Base-by-base conservation (phyloP, 2,888 invertebrate species). In the Lysandra bellargus region DNA sequence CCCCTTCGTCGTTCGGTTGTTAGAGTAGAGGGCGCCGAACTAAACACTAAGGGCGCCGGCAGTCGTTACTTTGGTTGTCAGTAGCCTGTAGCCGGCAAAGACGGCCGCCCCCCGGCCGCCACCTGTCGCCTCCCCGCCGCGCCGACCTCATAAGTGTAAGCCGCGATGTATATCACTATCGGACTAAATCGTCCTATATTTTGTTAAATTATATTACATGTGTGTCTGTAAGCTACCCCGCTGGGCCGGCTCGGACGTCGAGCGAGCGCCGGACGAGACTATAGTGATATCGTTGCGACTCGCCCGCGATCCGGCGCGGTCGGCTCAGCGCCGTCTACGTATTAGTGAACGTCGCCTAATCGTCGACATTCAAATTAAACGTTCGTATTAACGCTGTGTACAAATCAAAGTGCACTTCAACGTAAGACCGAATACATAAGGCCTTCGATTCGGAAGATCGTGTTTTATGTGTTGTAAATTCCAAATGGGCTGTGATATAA, bases 401-500 rank as follows among this genome's bases (percentile, higher is more conserved):
- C 94, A 94, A 94, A 94, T 91, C 85, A 90, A 94, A 94, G 94
- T 94, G 94, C 94, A 94, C 94, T 94, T 94, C 93, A 90, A 88
- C 88, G 88, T 88, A 86, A 88, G 88, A 90, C 89, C 88, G 88
- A 85, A 87, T 88, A 90, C 88, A 89, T 91, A 91, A 82, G 89
- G 91, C 91, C 92, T 92, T 92, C 89, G 89, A 91, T 93, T 88
- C 90, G 84, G 91, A 92, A 92, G 90, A 91, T 88, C 89, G 88
- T 90, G 89, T 91, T 93, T 91, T 91, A 92, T 93, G 90, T 93
- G 93, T 94, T 93, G 91, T 94, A 96, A 96, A 96, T 96, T 96
- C 96, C 96, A 96, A 96, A 96, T 96, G 96, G 96, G 96, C 97
- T 97, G 97, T 97, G 97, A 97, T 96, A 96, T 95, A 96, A 93